These are phyloP conservation scores for Microctonus aethiopoides DNA, from an alignment of 2,888 invertebrate species.

Conservation along the genomic window DNA sequence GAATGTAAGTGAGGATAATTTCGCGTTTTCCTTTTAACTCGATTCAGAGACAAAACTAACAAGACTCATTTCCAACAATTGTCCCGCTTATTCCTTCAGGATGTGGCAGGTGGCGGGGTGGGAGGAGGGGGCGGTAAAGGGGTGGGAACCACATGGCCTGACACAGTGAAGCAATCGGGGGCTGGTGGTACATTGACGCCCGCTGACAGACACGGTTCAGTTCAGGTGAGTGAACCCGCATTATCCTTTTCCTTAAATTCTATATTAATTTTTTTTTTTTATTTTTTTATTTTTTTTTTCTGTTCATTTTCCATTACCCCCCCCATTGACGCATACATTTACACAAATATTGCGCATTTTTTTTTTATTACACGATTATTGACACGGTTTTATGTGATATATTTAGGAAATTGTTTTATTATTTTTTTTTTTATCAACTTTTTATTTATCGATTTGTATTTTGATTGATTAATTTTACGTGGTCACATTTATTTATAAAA, in stretches of 20 bases:
- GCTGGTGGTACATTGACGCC: constrained; percentile 89
- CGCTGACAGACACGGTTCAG: constrained; percentile 96
- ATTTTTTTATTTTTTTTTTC: constrained; percentile 7
- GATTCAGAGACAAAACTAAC: constrained; percentile 46
- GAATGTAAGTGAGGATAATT: constrained; percentile 11
- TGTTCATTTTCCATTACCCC: neutral
- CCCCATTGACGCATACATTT: neutral
- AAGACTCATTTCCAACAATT: constrained; percentile 59
- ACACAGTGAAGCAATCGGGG: constrained; percentile 84
- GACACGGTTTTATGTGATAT: too few relatives aligned
- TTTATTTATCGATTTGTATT: neutral
- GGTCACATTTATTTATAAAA: too few relatives aligned
- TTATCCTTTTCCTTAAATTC: constrained; percentile 33
- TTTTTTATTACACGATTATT: too few relatives aligned
- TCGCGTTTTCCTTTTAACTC: constrained; percentile 26
- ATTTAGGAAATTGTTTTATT: too few relatives aligned
- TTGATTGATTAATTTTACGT: constrained; percentile 42
- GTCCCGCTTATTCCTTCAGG: constrained; percentile 65
- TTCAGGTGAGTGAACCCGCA: constrained; percentile 78
- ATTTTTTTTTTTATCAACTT: constrained; percentile 21
- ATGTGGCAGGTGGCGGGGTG: constrained; percentile 64
- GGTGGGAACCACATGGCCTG: constrained; percentile 84
- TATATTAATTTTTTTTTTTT: neutral
- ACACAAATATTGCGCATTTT: neutral
- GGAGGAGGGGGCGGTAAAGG: constrained; percentile 74